These are phyloP conservation scores for Cygnus olor DNA, from an alignment of 2,797 vertebrate genomes.

Conservation along the genomic window DNA sequence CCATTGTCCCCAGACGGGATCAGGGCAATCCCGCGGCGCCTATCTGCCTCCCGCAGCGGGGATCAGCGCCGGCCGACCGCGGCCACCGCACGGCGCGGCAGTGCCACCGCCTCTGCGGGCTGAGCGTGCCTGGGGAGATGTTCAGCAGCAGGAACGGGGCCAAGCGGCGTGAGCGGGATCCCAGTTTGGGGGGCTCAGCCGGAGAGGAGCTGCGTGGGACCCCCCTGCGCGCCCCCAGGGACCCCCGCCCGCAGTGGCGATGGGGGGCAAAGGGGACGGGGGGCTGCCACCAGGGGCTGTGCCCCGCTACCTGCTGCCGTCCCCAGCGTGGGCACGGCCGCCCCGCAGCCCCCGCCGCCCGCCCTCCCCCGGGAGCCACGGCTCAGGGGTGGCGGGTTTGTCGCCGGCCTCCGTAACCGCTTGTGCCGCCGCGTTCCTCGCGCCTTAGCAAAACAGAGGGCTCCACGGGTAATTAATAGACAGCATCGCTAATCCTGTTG, in stretches of 20 bases:
- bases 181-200: not conserved
- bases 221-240: not conserved
- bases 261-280: too few relatives aligned
- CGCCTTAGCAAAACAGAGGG: conserved; percentile 77
- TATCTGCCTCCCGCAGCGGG: conserved; percentile 11
- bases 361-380: not conserved
- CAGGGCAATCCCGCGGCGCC: conserved; percentile 31
- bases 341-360: not conserved
- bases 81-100: not conserved
- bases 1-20: conserved; percentile 58
- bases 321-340: not conserved
- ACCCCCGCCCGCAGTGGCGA: too few relatives aligned
- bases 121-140: not conserved
- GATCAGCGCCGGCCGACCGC: not conserved
- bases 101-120: accelerated
- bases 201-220: accelerated
- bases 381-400: conserved; percentile 67
- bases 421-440: conserved; percentile 69
- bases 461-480: conserved; percentile 81
- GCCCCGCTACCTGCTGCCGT: not conserved
- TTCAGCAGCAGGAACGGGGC: not conserved
- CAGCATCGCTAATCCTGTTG: conserved; percentile 79
- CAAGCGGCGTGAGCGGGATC: accelerated
- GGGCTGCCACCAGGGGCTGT: not conserved
- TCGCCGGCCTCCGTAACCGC: conserved; percentile 50